phyloP scores from a whole-genome alignment of 2,888 invertebrate genomes.

The Patella ulyssiponensis region DNA sequence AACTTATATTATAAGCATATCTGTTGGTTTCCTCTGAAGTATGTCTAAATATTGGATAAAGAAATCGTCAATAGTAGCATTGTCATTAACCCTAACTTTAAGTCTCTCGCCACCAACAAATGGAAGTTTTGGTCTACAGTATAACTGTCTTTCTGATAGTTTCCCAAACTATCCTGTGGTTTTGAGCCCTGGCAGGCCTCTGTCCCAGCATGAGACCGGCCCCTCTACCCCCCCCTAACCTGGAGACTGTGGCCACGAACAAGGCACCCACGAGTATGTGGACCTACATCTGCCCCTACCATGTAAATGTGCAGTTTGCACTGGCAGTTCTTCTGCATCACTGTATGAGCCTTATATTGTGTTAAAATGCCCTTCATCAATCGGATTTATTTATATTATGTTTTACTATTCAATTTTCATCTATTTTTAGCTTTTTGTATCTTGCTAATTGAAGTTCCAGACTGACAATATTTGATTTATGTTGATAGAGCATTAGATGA shows the following conservation, averaged over 20 bases:
- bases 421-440: too few relatives aligned
- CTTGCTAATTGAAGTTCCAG: too few relatives aligned
- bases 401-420: too few relatives aligned
- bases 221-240: not conserved
- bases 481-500: too few relatives aligned
- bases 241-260: not conserved
- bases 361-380: too few relatives aligned
- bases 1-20: slow-evolving; percentile 12
- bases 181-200: not conserved
- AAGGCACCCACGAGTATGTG: not conserved
- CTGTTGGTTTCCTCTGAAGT: slow-evolving; percentile 6
- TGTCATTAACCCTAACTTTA: not conserved
- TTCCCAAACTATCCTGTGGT: not conserved
- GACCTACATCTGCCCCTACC: not conserved
- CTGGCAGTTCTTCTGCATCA: not conserved
- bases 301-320: not conserved
- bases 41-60: slow-evolving; percentile 12
- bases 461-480: too few relatives aligned
- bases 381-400: too few relatives aligned
- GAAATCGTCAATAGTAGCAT: slow-evolving; percentile 5
- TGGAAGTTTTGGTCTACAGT: not conserved
- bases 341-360: not conserved
- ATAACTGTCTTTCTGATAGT: not conserved
- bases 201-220: not conserved
- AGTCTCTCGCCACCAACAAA: not conserved